Conservation (phyloP, 2,888 invertebrate genomes). For the Tetheella fluctuosa region DNA sequence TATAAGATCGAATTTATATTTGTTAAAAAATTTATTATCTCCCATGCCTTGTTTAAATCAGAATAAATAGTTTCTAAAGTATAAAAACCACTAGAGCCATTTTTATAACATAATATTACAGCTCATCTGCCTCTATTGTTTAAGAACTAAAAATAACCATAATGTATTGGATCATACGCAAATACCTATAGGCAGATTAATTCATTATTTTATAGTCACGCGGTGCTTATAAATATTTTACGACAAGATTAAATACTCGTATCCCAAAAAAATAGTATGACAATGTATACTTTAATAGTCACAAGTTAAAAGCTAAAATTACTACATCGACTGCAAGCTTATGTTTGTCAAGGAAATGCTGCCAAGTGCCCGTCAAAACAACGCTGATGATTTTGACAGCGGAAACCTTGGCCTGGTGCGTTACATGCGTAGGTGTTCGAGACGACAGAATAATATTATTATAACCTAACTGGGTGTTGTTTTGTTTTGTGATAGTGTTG, state of each 20-base stretch:
- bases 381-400: slow-evolving; percentile 18
- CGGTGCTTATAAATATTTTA: slow-evolving; percentile 24
- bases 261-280: slow-evolving; percentile 6
- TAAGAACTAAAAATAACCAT: background rate
- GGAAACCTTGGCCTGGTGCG: slow-evolving; percentile 29
- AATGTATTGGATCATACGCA: background rate
- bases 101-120: background rate
- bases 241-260: slow-evolving; percentile 6
- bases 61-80: too few species aligned
- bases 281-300: slow-evolving; percentile 14
- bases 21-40: too few species aligned
- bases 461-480: slow-evolving; percentile 12
- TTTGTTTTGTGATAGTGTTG: background rate
- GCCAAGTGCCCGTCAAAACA: slow-evolving; percentile 45
- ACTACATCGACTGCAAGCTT: slow-evolving; percentile 23
- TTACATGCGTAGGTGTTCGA: slow-evolving; percentile 16
- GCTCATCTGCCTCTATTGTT: background rate
- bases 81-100: too few species aligned
- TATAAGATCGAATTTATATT: too few species aligned
- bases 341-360: slow-evolving; percentile 27
- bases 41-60: too few species aligned
- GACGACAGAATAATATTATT: slow-evolving; percentile 5
- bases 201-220: slow-evolving; percentile 21
- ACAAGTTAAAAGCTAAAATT: slow-evolving; percentile 11
- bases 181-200: background rate